A percentile compares a stretch with the other conserved stretches of the same genome.
phyloP scores from a whole-genome alignment of 1,140 invertebrate species.

The Eumaeus atala region DNA sequence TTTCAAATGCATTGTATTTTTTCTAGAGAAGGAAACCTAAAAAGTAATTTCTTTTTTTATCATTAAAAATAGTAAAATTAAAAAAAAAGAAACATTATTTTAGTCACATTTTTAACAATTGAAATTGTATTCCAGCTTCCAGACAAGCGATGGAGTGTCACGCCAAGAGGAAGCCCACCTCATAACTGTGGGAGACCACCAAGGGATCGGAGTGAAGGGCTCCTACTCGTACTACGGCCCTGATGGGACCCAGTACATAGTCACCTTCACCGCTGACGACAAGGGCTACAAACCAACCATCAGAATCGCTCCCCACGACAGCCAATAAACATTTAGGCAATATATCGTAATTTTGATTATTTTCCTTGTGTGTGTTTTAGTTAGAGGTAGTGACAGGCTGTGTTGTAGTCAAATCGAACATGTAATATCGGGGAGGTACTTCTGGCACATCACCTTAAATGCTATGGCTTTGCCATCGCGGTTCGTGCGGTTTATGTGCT shows the following conservation, averaged over 20 bases:
- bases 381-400: too few relatives aligned
- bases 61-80: too few relatives aligned
- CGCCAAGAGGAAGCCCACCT: constrained; percentile 61
- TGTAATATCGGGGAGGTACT: too few relatives aligned
- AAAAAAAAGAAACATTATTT: too few relatives aligned
- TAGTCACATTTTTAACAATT: too few relatives aligned
- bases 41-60: too few relatives aligned
- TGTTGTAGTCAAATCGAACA: too few relatives aligned
- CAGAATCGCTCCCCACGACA: constrained; percentile 26
- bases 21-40: too few relatives aligned
- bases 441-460: too few relatives aligned
- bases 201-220: constrained; percentile 78
- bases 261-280: constrained; percentile 77
- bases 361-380: constrained; percentile 11
- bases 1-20: too few relatives aligned
- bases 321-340: constrained; percentile 34
- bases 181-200: constrained; percentile 74
- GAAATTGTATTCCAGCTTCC: constrained; percentile 46
- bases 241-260: constrained; percentile 81
- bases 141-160: constrained; percentile 67
- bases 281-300: constrained; percentile 75
- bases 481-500: too few relatives aligned
- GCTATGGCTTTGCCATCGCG: too few relatives aligned
- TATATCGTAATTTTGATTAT: constrained; percentile 2
- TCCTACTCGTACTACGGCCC: constrained; percentile 77